Evolutionary conservation across 2,113 vertebrate species (phyloP).

Genomic region (Pseudopodoces humilis): DNA sequence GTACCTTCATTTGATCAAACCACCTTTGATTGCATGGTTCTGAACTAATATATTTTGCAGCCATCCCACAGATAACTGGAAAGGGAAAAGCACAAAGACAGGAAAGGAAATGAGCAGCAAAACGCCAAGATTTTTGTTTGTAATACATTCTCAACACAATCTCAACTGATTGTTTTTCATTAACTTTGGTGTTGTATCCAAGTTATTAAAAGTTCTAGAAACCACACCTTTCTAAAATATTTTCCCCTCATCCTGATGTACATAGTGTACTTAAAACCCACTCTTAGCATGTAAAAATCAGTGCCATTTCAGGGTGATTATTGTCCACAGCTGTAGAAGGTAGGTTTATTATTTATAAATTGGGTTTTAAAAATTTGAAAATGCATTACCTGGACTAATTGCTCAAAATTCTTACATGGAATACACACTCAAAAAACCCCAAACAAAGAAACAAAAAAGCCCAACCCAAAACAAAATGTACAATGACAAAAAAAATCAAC

Average conservation of each 20-base stretch:
- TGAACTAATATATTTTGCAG: not conserved
- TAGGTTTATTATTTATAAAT: not conserved
- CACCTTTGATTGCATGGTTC: not conserved
- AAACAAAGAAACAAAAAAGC: not conserved
- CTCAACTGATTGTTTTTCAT: not conserved
- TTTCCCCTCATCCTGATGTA: not conserved
- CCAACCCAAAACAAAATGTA: not conserved
- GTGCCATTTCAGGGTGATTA: not conserved
- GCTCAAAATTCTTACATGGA: not conserved
- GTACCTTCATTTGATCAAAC: not conserved
- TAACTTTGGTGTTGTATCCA: not conserved
- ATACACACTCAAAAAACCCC: rapidly evolving
- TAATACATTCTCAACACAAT: not conserved
- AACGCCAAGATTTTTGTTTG: not conserved
- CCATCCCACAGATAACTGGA: not conserved
- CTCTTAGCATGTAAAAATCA: not conserved
- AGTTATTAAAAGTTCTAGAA: not conserved
- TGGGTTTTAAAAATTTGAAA: not conserved
- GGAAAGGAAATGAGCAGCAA: not conserved
- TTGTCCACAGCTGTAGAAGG: not conserved
- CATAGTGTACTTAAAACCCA: not conserved
- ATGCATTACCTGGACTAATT: not conserved
- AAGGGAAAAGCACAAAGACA: not conserved
- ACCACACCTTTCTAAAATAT: not conserved
- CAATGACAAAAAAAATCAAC: rapidly evolving